Evolutionary conservation across 2,797 vertebrate species (phyloP).

Genomic region (Tadarida brasiliensis): DNA sequence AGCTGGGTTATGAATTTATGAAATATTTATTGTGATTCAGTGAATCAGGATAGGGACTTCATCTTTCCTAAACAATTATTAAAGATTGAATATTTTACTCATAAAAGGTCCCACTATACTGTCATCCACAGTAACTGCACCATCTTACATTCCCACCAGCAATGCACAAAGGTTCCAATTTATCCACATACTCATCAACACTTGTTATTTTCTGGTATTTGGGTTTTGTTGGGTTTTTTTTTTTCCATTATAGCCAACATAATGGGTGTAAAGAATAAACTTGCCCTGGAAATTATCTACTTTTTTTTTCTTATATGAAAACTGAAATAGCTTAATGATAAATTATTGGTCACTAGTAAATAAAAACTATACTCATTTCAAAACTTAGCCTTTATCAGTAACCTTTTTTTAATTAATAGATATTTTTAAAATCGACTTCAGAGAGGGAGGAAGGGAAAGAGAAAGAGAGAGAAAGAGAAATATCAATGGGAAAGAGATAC

Average conservation of each 20-base stretch:
- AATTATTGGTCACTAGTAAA: neutral
- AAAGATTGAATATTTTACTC: constrained; percentile 1
- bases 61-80: neutral
- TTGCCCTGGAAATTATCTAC: neutral
- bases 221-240: neutral
- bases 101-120: neutral
- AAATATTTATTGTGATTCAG: constrained; percentile 35
- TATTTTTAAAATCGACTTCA: neutral
- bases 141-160: neutral
- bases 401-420: neutral
- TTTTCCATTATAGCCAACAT: neutral
- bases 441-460: no score
- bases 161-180: neutral
- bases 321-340: constrained; percentile 8
- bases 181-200: neutral
- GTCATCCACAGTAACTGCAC: neutral
- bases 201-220: neutral
- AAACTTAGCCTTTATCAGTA: neutral
- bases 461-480: no score
- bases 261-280: neutral
- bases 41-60: neutral
- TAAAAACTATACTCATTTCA: neutral
- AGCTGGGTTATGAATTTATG: neutral
- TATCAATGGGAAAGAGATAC: no score
- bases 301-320: constrained; percentile 29